Conservation (phyloP, 2,797 vertebrate species). For the Artibeus lituratus region DNA sequence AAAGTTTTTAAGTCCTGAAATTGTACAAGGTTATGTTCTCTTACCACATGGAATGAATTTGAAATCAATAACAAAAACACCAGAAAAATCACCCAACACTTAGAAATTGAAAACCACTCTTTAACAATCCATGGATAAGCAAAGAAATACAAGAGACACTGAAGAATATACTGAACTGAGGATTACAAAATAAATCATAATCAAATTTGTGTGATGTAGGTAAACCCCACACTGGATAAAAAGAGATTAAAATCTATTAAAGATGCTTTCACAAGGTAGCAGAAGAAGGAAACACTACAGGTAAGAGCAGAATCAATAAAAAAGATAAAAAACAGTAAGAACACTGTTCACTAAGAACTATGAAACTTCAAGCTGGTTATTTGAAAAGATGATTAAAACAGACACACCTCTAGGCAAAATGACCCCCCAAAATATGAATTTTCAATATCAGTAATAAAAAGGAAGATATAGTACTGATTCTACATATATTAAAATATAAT, state of each 20-base stretch:
- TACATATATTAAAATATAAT: conserved; percentile 1
- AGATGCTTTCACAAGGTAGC: neutral
- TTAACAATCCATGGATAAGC: neutral
- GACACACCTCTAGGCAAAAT: neutral
- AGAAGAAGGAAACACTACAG: neutral
- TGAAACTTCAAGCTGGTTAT: neutral
- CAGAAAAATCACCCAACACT: neutral
- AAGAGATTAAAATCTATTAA: neutral
- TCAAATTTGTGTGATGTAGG: neutral
- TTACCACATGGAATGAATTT: neutral
- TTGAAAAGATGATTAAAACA: neutral
- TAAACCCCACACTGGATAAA: neutral
- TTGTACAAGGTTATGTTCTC: neutral
- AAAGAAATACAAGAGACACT: neutral
- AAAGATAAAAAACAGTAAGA: neutral
- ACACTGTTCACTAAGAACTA: neutral
- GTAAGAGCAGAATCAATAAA: neutral
- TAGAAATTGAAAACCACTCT: neutral
- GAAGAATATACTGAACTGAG: neutral
- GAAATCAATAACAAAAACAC: neutral
- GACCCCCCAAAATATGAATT: neutral
- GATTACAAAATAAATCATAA: neutral
- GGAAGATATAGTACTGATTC: neutral
- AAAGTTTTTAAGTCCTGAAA: neutral
- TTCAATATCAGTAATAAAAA: neutral